Percentiles rank a stretch among this genome's conserved stretches.
Conservation (phyloP, 2,888 invertebrate species). For the Empis stercorea region DNA sequence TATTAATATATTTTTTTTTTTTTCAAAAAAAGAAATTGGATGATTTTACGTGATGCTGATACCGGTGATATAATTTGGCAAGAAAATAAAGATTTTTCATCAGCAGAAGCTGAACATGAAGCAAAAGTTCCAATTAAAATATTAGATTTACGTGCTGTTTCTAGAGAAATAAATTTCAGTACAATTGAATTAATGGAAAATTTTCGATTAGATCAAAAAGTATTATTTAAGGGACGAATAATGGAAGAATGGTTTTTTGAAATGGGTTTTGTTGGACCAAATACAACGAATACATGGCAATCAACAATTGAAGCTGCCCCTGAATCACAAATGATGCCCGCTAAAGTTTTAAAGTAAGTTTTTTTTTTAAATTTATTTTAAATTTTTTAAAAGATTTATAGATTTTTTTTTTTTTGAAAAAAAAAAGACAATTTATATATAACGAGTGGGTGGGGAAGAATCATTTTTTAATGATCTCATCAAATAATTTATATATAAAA, state of each 20-base stretch:
- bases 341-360: slow-evolving; percentile 81
- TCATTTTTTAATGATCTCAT: too few relatives aligned
- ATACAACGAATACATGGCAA: slow-evolving; percentile 99
- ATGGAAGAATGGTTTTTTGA: slow-evolving; percentile 99
- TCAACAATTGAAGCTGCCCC: slow-evolving; percentile 97
- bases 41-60: slow-evolving; percentile 93
- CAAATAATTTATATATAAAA: too few relatives aligned
- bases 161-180: slow-evolving; percentile 81
- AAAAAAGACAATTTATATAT: background rate
- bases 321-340: slow-evolving; percentile 99
- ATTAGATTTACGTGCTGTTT: slow-evolving; percentile 81
- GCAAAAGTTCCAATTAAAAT: slow-evolving; percentile 96
- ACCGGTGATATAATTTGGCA: slow-evolving; percentile 93
- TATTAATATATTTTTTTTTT: slow-evolving; percentile 1
- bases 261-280: slow-evolving; percentile 97
- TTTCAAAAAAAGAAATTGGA: slow-evolving; percentile 78
- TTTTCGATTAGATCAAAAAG: slow-evolving; percentile 82
- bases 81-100: slow-evolving; percentile 87
- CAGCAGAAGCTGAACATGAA: slow-evolving; percentile 80
- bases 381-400: slow-evolving; percentile 5
- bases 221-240: slow-evolving; percentile 73
- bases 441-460: background rate
- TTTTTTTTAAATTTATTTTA: background rate
- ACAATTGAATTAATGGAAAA: slow-evolving; percentile 88
- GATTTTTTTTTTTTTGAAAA: slow-evolving; percentile 7